Conservation (phyloP, 1,140 invertebrate species). For the honey bee (Apis mellifera) region DNA sequence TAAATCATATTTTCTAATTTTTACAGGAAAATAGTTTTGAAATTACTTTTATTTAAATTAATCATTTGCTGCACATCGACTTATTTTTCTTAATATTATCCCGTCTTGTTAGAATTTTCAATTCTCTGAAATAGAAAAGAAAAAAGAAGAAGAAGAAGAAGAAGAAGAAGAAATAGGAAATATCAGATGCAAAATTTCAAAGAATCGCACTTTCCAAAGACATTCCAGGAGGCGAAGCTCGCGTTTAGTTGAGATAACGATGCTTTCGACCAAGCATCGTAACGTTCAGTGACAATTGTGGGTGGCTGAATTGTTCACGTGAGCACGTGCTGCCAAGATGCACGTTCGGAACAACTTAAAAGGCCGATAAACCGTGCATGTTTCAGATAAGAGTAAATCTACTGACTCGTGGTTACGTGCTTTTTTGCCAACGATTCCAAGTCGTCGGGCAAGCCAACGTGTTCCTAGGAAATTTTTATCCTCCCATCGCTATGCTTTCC, state of each 20-base stretch:
- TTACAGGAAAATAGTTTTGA: too few species aligned
- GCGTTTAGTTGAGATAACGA: constrained; percentile 47
- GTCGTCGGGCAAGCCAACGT: constrained; percentile 3
- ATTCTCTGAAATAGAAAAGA: too few species aligned
- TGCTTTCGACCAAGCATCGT: constrained; percentile 27
- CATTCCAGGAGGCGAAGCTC: constrained; percentile 27
- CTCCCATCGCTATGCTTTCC: background rate
- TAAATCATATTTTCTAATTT: too few species aligned
- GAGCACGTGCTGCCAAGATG: constrained; percentile 27
- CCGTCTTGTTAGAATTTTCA: background rate
- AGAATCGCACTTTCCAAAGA: constrained; percentile 6
- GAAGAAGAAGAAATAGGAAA: background rate
- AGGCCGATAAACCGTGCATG: constrained; percentile 47
- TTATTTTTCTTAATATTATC: background rate
- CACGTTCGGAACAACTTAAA: constrained; percentile 51
- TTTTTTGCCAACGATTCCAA: constrained; percentile 8
- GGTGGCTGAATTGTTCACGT: constrained; percentile 53
- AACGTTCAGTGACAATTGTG: constrained; percentile 51
- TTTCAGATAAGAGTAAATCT: constrained; percentile 45
- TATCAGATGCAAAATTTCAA: background rate
- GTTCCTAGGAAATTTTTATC: background rate
- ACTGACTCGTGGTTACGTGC: background rate
- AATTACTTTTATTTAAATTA: too few species aligned
- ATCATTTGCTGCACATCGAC: too few species aligned
- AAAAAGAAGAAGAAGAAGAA: background rate